Percentiles rank a stretch among this genome's conserved stretches.
These are phyloP conservation scores for Morone chrysops DNA, from an alignment of 2,113 vertebrate species.

Conservation along the genomic window DNA sequence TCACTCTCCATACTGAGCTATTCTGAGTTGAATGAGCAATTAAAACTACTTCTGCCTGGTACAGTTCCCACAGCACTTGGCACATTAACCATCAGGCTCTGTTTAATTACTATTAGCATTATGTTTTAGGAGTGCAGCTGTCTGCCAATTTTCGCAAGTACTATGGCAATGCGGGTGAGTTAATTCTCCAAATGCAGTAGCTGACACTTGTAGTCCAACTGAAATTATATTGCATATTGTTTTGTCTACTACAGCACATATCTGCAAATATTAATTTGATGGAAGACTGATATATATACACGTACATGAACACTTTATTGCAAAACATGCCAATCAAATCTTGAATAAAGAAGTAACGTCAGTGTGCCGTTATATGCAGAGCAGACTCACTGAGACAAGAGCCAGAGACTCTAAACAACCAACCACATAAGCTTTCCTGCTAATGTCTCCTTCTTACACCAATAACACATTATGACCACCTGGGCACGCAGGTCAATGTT, in stretches of 20 bases:
- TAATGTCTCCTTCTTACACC: not conserved
- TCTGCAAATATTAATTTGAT: not conserved
- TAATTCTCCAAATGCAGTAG: not conserved
- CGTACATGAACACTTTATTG: not conserved
- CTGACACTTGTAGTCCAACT: not conserved
- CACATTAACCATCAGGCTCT: constrained; percentile 75
- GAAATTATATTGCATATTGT: not conserved
- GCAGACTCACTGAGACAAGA: not conserved
- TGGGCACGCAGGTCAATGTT: too few relatives aligned
- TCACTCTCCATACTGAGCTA: constrained; percentile 54
- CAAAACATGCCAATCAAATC: not conserved
- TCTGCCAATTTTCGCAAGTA: constrained; percentile 41
- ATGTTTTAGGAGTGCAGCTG: constrained; percentile 38
- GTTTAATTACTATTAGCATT: constrained; percentile 73
- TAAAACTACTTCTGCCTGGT: constrained; percentile 71
- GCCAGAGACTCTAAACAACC: not conserved
- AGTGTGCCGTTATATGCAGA: not conserved
- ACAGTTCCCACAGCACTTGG: constrained; percentile 71
- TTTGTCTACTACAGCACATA: not conserved
- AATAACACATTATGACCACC: too few relatives aligned
- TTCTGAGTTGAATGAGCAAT: constrained; percentile 65
- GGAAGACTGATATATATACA: rapidly evolving
- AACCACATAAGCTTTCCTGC: not conserved
- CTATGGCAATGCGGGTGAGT: not conserved
- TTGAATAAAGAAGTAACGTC: not conserved